These are phyloP conservation scores for Scolanthus callimorphus DNA, from an alignment of 92 coral and sea anemone genomes.

Conservation along the genomic window DNA sequence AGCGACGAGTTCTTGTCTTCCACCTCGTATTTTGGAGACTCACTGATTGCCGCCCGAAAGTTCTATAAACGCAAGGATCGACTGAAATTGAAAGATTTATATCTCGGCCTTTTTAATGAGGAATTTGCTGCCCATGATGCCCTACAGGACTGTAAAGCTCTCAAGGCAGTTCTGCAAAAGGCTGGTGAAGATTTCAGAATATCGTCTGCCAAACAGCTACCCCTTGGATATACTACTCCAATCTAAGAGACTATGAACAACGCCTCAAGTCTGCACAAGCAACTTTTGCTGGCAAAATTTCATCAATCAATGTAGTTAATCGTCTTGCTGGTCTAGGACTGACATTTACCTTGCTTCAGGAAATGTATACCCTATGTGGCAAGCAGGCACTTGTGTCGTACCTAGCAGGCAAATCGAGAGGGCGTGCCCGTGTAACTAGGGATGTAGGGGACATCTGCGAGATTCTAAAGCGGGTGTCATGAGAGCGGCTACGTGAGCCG, in stretches of 20 bases:
- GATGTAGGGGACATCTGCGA: background rate
- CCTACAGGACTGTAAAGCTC: constrained; percentile 17
- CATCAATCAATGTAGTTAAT: background rate
- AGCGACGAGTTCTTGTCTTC: background rate
- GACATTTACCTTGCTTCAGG: background rate
- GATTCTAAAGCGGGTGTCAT: background rate
- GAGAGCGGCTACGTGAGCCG: too few species aligned
- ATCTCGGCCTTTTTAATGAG: constrained; percentile 4
- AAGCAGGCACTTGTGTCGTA: background rate
- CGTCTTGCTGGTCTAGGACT: background rate
- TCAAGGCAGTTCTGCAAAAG: constrained; percentile 1
- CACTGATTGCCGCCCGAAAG: constrained; percentile 1
- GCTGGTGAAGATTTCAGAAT: background rate
- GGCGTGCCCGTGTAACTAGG: background rate
- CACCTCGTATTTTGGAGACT: constrained; percentile 6
- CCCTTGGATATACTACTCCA: background rate
- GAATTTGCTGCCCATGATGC: constrained; percentile 10
- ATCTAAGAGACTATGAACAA: background rate
- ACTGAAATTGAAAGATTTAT: constrained; percentile 13
- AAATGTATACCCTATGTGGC: background rate
- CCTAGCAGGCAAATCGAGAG: background rate
- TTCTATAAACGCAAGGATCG: background rate
- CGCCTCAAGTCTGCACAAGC: background rate
- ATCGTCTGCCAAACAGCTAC: constrained; percentile 5
- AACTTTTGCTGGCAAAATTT: background rate